Percentiles rank a stretch among this genome's conserved stretches.
Conservation (phyloP, 2,113 vertebrate genomes). For the Acrocephalus kingi region DNA sequence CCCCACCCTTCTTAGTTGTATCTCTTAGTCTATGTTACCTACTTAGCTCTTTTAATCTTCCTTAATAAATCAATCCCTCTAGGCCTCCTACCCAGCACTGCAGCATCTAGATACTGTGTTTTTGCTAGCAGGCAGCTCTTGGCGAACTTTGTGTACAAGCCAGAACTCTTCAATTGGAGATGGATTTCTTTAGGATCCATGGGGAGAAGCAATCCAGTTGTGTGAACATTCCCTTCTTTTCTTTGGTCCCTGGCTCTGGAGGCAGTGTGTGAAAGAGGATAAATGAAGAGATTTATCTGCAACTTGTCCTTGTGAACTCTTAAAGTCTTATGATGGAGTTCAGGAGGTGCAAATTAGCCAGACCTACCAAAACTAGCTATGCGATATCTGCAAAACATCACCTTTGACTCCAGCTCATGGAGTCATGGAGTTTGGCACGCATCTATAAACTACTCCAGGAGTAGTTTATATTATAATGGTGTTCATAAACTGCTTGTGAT, state of each 20-base stretch:
- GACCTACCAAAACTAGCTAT: not conserved
- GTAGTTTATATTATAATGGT: not conserved
- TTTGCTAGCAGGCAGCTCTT: conserved; percentile 17
- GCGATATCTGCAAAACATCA: not conserved
- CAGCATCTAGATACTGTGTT: not conserved
- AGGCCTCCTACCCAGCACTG: not conserved
- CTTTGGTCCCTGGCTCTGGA: not conserved
- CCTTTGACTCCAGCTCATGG: not conserved
- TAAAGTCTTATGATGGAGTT: not conserved
- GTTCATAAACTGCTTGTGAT: not conserved
- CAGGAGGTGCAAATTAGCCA: not conserved
- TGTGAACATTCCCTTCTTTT: not conserved
- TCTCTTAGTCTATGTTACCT: conserved; percentile 46
- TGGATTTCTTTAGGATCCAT: not conserved
- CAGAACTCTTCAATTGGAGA: not conserved
- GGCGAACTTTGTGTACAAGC: not conserved
- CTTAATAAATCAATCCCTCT: conserved; percentile 56
- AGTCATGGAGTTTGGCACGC: not conserved
- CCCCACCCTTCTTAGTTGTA: conserved; percentile 49
- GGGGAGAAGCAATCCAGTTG: not conserved
- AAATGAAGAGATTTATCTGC: not conserved
- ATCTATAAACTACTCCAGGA: not conserved
- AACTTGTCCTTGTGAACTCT: not conserved
- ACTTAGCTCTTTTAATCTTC: conserved; percentile 67
- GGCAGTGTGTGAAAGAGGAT: not conserved